Conservation (phyloP, 2,113 vertebrate species). For the Leucopsar rothschildi region DNA sequence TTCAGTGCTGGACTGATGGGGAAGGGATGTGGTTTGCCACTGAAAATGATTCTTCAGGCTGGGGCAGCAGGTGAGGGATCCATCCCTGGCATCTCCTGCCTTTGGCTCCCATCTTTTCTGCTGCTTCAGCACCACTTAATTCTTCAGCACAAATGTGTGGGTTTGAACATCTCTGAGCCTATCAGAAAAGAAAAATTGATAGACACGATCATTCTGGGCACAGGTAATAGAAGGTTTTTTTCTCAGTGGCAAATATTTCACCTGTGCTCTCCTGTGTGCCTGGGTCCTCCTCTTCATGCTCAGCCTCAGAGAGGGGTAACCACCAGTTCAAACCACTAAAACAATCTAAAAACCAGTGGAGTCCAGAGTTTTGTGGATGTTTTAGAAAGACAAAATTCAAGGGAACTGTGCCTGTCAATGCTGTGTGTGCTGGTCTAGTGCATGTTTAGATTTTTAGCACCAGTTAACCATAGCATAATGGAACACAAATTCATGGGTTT, state of each 20-base stretch:
- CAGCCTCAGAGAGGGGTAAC: slow-evolving; percentile 72
- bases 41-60: neutral
- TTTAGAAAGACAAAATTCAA: neutral
- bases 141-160: neutral
- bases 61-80: neutral
- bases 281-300: slow-evolving; percentile 69
- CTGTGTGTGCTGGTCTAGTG: neutral
- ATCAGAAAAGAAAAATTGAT: neutral
- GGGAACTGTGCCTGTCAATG: neutral
- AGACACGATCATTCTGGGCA: neutral
- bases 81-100: neutral
- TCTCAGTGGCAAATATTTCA: neutral
- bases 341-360: neutral
- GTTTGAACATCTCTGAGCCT: neutral
- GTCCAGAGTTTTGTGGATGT: neutral
- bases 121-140: neutral
- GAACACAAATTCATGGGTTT: neutral
- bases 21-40: neutral
- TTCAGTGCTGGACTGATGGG: neutral
- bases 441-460: neutral
- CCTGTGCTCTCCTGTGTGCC: slow-evolving; percentile 29
- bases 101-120: neutral
- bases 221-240: neutral
- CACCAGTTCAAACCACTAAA: slow-evolving; percentile 66
- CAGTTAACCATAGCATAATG: neutral